Base-by-base conservation (phyloP, 2,797 vertebrate genomes). In the Spheniscus humboldti region DNA sequence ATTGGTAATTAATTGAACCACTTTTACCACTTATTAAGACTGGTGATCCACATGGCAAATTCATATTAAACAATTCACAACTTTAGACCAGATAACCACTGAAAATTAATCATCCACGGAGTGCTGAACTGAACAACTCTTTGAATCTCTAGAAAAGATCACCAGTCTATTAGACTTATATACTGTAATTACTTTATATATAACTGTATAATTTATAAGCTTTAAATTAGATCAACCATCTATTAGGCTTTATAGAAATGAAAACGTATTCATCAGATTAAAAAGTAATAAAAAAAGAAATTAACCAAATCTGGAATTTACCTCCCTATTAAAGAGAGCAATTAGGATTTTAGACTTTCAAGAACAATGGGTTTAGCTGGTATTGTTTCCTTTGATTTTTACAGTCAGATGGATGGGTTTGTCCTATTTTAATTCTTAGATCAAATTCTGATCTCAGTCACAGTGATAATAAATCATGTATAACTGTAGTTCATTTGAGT, bases 221-320 rank as follows among this genome's bases (percentile, higher is more conserved):
- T 96, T 96, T 96, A 97, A 97, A 97, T 97, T 96, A 96, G 62
- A 98, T 97, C 97, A 97, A 95, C 60, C 80, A 94, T 97, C 90
- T 97, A 94, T 95, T 94, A 97, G 50, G 31, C 64, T 86, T 95
- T 94, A 96, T 96, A 97, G 95, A 98, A 98, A 87, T 95, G 73
- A 94, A 97, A 97, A 96, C 24, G 0, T 94, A 96, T 96, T 97
- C 7, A 97, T 97, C 96, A 96, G 90, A 96, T 98, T 98, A 94
- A 96, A 96, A 97, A 96, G 82, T 83, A 94, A 96, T 82, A 84
- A 92, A 97, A 91, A 95, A 94, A 76, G 39, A 96, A 97, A 97
- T 97, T 94, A 97, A 50, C 69, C 62, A 85, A 87, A 86, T 94
- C 92, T 81, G 30, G 52, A 92, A 91, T 83, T 90, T 85, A 66